A percentile compares a stretch with the other conserved stretches of the same genome.
Conservation (phyloP, 1,140 invertebrate genomes). For the Hyles euphorbiae region DNA sequence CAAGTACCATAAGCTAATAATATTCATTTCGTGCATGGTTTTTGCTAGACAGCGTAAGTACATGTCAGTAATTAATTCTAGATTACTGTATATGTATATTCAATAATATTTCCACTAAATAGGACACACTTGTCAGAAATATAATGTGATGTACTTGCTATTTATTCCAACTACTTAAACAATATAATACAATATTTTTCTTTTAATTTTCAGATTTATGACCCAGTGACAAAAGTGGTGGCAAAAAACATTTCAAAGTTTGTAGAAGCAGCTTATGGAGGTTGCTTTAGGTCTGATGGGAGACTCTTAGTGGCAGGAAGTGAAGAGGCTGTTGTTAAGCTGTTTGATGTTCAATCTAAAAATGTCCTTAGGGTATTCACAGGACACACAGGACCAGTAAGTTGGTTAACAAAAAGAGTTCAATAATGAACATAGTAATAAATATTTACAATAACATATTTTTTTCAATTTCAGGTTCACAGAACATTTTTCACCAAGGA, state of each 20-base stretch:
- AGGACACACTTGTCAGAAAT: too few relatives aligned
- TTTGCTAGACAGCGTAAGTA: too few relatives aligned
- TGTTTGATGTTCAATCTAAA: slow-evolving; percentile 92
- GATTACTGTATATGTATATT: too few relatives aligned
- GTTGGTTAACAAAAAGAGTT: slow-evolving; percentile 19
- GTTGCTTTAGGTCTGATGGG: slow-evolving; percentile 90
- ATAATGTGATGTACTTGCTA: too few relatives aligned
- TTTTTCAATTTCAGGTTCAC: slow-evolving; percentile 78
- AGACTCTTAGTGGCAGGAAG: slow-evolving; percentile 89
- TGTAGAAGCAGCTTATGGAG: slow-evolving; percentile 90
- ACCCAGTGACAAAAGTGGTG: slow-evolving; percentile 89
- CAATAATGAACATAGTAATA: not conserved
- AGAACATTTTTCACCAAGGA: slow-evolving; percentile 89
- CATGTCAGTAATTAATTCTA: too few relatives aligned
- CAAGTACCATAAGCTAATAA: too few relatives aligned
- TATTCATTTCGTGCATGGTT: too few relatives aligned
- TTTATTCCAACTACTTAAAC: too few relatives aligned
- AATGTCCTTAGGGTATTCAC: slow-evolving; percentile 82
- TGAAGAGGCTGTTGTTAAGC: slow-evolving; percentile 89
- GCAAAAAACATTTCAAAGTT: slow-evolving; percentile 92
- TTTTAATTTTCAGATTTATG: slow-evolving; percentile 81
- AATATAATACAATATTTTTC: not conserved
- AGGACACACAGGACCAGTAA: slow-evolving; percentile 75
- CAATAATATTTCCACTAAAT: too few relatives aligned
- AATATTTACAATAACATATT: too few relatives aligned